Evolutionary conservation across 1,140 invertebrate species (phyloP), one percentile per base, ranked within the genome.

Genomic region (Drosophila ogumai): DNA sequence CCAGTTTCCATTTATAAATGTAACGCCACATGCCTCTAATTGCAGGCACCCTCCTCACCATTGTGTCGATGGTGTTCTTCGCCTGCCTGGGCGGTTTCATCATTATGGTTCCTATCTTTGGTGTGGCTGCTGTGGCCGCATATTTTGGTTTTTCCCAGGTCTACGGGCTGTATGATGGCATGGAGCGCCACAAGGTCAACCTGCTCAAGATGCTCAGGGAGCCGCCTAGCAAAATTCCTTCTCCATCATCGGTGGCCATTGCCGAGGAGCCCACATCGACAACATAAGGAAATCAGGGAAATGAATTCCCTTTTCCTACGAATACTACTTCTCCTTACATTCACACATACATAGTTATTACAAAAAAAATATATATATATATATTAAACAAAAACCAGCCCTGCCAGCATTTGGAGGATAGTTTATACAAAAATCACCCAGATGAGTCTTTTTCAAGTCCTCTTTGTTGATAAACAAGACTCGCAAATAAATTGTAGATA

Each of bases 131-230:
- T 13, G 46, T 90, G 9, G 60, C 78, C 34, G 84, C 79, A 2
- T 91, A 91, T 56, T 91, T 92, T 44, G 91, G 90, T 4, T 81
- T 92, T 5, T 31, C 82, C 6, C 84, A 91, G 9, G 59, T 91
- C 0, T 86, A 75, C 22, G 72, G 71, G 4, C 55, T 86, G 6
- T 80, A 76, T 28, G 80, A 59, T 13, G 74, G 61, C 4, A 69
- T 78, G 32, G 61, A 76, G 1, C 72, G 79, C 6, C 55, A 69
- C 13, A 73, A 64, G 41, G 56, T 32, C 17, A 41, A 41, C 0
- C 38, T 82, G 3, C 31, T 60, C 3, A 77, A 47, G 25, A 68
- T 79, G 40, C 12, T 86, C 6, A 32, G 25, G 9, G 49, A 76
- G 34, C 34, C 34, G 28, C 55, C 17, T 6, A 38, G n/a, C 8